Evolutionary conservation across 1,140 invertebrate species (phyloP).

Genomic region (Pseudomyrmex sp.): DNA sequence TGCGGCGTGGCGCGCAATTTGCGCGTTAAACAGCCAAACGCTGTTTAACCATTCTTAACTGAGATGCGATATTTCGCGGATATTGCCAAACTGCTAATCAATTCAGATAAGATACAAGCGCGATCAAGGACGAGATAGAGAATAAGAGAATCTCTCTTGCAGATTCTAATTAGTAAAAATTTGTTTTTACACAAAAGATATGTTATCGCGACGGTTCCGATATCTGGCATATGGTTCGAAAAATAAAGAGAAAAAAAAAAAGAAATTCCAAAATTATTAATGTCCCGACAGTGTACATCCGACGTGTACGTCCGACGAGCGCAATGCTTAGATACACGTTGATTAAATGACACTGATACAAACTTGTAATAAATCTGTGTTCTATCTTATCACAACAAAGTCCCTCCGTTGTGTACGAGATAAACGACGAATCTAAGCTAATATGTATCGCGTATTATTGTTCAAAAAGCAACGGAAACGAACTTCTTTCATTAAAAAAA

Average conservation of each 20-base stretch:
- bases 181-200: slow-evolving; percentile 33
- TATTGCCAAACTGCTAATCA: slow-evolving; percentile 22
- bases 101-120: slow-evolving; percentile 36
- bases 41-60: no score
- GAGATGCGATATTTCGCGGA: neutral
- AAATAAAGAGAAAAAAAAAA: neutral
- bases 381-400: no score
- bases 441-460: neutral
- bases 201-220: neutral
- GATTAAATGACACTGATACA: neutral
- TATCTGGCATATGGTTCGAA: neutral
- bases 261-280: neutral
- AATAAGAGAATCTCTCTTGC: neutral
- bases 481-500: neutral
- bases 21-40: no score
- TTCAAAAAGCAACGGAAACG: no score
- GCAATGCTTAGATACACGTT: neutral
- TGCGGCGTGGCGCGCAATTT: no score
- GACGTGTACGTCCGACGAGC: neutral
- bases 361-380: neutral
- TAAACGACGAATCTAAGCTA: neutral
- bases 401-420: neutral
- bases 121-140: slow-evolving; percentile 43
- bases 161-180: slow-evolving; percentile 46
- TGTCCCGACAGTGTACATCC: neutral